A percentile compares a stretch with the other conserved stretches of the same genome.
Evolutionary conservation across 92 coral and sea anemone genomes (phyloP).

Genomic region (Anthopleura xanthogrammica): DNA sequence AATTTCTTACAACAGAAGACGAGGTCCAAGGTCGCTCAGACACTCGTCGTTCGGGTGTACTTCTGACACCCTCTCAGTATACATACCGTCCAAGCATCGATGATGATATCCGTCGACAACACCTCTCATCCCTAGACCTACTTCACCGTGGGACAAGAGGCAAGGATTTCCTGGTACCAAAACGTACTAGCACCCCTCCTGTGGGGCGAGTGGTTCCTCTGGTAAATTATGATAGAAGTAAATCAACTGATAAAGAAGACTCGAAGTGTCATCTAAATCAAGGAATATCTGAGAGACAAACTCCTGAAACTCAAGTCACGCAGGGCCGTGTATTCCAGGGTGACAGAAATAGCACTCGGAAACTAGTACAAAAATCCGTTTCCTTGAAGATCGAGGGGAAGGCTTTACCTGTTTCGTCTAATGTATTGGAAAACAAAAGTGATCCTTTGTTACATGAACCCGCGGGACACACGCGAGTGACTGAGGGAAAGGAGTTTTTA

Average conservation of each 20-base stretch:
- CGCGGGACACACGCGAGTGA: not conserved
- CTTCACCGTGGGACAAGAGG: conserved; percentile 59
- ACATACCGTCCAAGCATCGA: conserved; percentile 52
- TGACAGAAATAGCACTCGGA: not conserved
- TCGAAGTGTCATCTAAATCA: not conserved
- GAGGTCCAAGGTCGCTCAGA: conserved; percentile 37
- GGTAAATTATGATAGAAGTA: not conserved
- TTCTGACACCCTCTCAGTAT: conserved; percentile 49
- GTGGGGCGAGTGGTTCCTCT: conserved; percentile 40
- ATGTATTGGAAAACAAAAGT: not conserved
- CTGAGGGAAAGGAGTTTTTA: not conserved
- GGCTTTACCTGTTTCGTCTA: not conserved
- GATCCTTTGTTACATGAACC: not conserved
- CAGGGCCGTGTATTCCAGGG: not conserved
- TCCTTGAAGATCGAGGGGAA: not conserved
- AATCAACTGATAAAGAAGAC: not conserved
- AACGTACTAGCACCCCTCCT: conserved; percentile 20
- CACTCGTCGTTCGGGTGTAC: conserved; percentile 28
- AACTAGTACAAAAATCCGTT: not conserved
- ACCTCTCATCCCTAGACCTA: conserved; percentile 58
- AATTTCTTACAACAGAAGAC: conserved; percentile 33
- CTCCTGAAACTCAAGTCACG: not conserved
- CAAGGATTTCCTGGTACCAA: not conserved
- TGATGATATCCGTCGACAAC: conserved; percentile 52
- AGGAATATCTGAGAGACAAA: not conserved